Conservation (phyloP, 1,140 invertebrate genomes). For the Tetramorium parvispinum region DNA sequence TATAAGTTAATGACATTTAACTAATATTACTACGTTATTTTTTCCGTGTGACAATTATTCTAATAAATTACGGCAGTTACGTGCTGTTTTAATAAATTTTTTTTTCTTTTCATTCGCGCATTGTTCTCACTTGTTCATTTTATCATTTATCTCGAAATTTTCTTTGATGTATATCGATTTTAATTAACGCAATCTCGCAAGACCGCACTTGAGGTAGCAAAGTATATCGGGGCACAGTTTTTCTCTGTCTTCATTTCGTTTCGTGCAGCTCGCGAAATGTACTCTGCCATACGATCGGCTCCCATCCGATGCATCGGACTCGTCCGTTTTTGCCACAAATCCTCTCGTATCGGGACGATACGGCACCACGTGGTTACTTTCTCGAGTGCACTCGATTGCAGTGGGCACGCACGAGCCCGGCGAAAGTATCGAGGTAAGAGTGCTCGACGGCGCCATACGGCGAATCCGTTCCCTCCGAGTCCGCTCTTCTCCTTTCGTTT, state of each 20-base stretch:
- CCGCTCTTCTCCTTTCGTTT: not conserved
- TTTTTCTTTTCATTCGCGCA: not conserved
- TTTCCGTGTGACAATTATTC: not conserved
- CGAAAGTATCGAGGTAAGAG: conserved; percentile 50
- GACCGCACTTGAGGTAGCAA: too few species aligned
- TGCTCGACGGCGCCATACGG: conserved; percentile 33
- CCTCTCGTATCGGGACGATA: conserved; percentile 24
- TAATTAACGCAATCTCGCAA: not conserved
- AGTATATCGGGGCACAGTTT: not conserved
- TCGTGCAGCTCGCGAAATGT: not conserved
- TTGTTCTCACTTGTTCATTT: not conserved
- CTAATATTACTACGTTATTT: too few species aligned
- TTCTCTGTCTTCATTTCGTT: not conserved
- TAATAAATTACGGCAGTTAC: not conserved
- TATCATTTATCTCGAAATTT: not conserved
- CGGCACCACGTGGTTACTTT: conserved; percentile 55
- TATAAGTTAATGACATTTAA: too few species aligned
- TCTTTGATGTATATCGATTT: not conserved
- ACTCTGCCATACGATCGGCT: not conserved
- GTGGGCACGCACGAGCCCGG: conserved; percentile 31
- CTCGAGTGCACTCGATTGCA: conserved; percentile 62
- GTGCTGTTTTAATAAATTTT: not conserved
- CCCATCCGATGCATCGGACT: not conserved
- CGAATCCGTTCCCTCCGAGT: conserved; percentile 20
- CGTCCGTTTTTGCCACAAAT: not conserved